These are phyloP conservation scores for Notoglanidium macrostoma DNA, from an alignment of 2,797 vertebrate species.

Conservation along the genomic window DNA sequence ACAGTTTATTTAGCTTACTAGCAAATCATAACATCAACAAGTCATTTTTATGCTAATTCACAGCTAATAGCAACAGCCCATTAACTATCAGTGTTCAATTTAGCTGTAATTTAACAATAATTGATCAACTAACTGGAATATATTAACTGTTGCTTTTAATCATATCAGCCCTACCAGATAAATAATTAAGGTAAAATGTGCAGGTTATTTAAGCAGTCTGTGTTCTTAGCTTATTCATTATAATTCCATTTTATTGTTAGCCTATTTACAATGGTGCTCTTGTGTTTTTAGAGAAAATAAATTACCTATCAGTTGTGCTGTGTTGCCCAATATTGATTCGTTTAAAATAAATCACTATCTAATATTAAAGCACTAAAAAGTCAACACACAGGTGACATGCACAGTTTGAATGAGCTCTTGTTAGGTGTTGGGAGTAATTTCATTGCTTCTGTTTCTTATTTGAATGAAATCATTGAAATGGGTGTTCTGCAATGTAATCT, in stretches of 20 bases:
- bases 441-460: not conserved
- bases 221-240: constrained; percentile 19
- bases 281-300: constrained; percentile 14
- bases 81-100: not conserved
- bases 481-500: no score
- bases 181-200: constrained; percentile 20
- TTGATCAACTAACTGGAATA: constrained; percentile 20
- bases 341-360: constrained; percentile 7
- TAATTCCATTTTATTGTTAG: constrained; percentile 16
- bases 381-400: not conserved
- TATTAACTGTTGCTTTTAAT: constrained; percentile 32
- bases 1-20: not conserved
- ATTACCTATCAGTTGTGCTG: constrained; percentile 16
- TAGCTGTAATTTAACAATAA: not conserved
- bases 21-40: not conserved
- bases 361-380: not conserved
- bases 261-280: not conserved
- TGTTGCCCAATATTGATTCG: not conserved
- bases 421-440: not conserved
- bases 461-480: not conserved
- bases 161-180: constrained; percentile 3
- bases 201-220: constrained; percentile 1
- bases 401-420: not conserved
- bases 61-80: not conserved
- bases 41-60: not conserved